These are phyloP conservation scores for Ailuropoda melanoleuca DNA, from an alignment of 2,113 vertebrate species.

Conservation along the genomic window DNA sequence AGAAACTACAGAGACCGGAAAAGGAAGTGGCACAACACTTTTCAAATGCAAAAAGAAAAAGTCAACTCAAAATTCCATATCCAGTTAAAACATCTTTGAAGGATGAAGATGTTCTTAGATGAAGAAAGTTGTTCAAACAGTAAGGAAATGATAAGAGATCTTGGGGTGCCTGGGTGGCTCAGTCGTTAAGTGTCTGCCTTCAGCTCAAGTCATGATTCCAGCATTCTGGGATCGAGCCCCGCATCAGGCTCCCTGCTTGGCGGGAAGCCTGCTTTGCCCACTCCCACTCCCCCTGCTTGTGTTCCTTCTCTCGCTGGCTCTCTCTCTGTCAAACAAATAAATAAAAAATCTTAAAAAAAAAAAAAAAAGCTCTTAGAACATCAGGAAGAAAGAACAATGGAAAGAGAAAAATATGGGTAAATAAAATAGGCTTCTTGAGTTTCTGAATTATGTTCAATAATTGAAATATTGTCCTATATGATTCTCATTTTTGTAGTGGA, in stretches of 20 bases:
- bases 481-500: neutral
- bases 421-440: neutral
- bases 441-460: neutral
- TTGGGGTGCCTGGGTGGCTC: neutral
- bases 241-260: too few relatives aligned
- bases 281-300: too few relatives aligned
- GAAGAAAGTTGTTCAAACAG: neutral
- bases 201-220: too few relatives aligned
- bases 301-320: too few relatives aligned
- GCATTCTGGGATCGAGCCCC: too few relatives aligned
- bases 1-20: neutral
- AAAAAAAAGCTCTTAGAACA: too few relatives aligned
- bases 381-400: neutral
- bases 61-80: neutral
- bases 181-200: too few relatives aligned
- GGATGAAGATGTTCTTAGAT: neutral
- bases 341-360: too few relatives aligned
- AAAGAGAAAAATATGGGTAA: neutral
- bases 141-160: neutral
- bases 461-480: neutral
- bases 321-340: too few relatives aligned
- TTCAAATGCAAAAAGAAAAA: neutral
- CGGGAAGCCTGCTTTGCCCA: too few relatives aligned
- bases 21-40: neutral
- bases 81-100: neutral